Evolutionary conservation across 2,888 invertebrate genomes (phyloP).

Genomic region (Trichogramma evanescens): DNA sequence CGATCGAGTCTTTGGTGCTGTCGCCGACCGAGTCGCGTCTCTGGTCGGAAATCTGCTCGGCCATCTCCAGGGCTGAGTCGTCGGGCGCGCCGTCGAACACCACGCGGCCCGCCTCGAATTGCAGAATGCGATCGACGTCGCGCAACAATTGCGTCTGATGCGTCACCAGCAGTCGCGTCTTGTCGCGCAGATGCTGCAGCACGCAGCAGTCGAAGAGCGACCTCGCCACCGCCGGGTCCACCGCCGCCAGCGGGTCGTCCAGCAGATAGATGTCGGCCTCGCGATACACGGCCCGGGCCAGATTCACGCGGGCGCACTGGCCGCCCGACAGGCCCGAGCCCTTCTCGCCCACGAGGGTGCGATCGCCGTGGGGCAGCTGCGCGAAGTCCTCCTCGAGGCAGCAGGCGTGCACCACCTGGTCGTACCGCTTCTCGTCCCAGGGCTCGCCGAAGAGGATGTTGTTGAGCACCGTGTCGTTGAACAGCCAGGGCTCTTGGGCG

Average conservation of each 20-base stretch:
- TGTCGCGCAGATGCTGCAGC: conserved; percentile 55
- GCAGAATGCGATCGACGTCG: conserved; percentile 57
- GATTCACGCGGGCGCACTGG: conserved; percentile 70
- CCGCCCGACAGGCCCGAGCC: conserved; percentile 74
- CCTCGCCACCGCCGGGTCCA: conserved; percentile 70
- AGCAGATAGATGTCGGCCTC: conserved; percentile 70
- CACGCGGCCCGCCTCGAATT: conserved; percentile 28
- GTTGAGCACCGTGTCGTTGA: conserved; percentile 68
- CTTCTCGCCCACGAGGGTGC: conserved; percentile 69
- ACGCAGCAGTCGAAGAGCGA: conserved; percentile 71
- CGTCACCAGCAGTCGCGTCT: conserved; percentile 71
- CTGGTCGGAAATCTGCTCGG: too few species aligned
- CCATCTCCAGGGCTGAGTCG: too few species aligned
- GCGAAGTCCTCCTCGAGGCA: conserved; percentile 63
- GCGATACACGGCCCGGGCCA: conserved; percentile 71
- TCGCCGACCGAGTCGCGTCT: too few species aligned
- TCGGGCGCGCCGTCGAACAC: too few species aligned
- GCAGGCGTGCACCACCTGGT: conserved; percentile 56
- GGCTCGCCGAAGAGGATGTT: conserved; percentile 77
- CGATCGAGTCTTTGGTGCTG: too few species aligned
- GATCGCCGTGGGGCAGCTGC: conserved; percentile 64
- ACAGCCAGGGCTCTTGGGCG: conserved; percentile 81
- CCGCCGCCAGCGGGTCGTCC: conserved; percentile 75
- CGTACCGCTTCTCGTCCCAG: conserved; percentile 56
- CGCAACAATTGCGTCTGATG: conserved; percentile 76